Base-by-base conservation (phyloP, 2,113 vertebrate genomes). In the Ploceus nigricollis region DNA sequence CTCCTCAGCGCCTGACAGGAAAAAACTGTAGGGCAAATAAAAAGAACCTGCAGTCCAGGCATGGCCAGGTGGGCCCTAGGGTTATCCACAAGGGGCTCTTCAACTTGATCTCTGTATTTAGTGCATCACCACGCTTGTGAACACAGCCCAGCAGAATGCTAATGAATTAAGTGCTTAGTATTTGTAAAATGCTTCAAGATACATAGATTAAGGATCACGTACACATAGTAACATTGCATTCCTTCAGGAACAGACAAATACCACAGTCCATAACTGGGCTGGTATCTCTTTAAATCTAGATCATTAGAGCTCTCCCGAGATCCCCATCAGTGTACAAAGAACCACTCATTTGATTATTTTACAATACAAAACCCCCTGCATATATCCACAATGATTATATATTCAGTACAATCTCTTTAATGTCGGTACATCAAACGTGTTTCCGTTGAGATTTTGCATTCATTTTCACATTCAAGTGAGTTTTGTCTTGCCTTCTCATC, bases 361-460 rank as follows among this genome's bases (percentile, higher is more conserved):
- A 96, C 56, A 94, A 90, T 78, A 90, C 64, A 96, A 96, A 91
- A 33, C 18, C 31, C 66, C 53, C 56, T 60, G 63, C 73, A 95
- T 85, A 86, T 68, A 95, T 70, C 70, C 68, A 93, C 31, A 69
- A 56, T 83, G 60, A 92, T 96, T 92, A 96, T 58, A 90, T 51
- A 96, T 93, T 92, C 93, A 93, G 68, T 42, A 82, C 56, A 63
- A 64, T 93, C 78, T 47, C 91, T 96, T 94, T 95, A 83, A 94
- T 90, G 89, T 92, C 94, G 80, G 70, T 53, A 70, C 63, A 90
- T 91, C 87, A 92, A 54, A 65, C n/a, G 39, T 47, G 50, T 70
- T 92, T 90, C 90, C 30, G 40, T 24, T 70, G 75, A 87, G 87
- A 95, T 87, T 95, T 95, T 82, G 39, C 37, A 94, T 82, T 95